A percentile compares a stretch with the other conserved stretches of the same genome.
These are phyloP conservation scores for Delia radicum DNA, from an alignment of 1,140 invertebrate species.

Conservation along the genomic window DNA sequence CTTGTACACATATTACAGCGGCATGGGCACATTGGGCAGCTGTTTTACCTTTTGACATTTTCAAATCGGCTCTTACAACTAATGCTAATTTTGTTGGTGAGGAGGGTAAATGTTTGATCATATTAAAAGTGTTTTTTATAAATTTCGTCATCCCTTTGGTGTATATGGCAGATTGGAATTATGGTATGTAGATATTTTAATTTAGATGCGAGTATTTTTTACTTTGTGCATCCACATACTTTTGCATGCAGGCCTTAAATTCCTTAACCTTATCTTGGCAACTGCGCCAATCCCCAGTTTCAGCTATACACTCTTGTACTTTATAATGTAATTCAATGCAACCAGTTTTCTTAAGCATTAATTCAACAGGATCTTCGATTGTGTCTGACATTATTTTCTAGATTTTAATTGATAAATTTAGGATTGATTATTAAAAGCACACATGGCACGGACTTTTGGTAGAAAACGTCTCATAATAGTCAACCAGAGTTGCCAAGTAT, in stretches of 20 bases:
- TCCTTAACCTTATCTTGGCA: constrained; percentile 79
- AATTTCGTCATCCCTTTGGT: constrained; percentile 32
- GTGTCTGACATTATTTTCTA: background rate
- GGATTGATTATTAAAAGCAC: no score
- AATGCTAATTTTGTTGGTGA: constrained; percentile 68
- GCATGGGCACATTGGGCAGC: constrained; percentile 84
- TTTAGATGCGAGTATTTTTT: constrained; percentile 50
- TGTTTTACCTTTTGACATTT: constrained; percentile 79
- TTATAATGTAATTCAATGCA: constrained; percentile 84
- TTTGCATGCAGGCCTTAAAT: constrained; percentile 76
- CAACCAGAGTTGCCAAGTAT: no score
- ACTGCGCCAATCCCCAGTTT: constrained; percentile 85
- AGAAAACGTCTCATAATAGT: no score
- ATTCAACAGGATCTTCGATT: constrained; percentile 75
- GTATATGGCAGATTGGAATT: constrained; percentile 28
- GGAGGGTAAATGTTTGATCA: background rate
- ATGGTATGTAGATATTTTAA: constrained; percentile 30
- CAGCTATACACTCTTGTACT: constrained; percentile 84
- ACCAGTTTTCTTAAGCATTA: constrained; percentile 83
- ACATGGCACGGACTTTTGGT: no score
- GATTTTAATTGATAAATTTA: background rate
- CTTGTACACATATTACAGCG: constrained; percentile 67
- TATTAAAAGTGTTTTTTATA: background rate
- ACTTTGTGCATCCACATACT: constrained; percentile 57
- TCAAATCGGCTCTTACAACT: constrained; percentile 73